These are phyloP conservation scores for Melanophora roralis DNA, from an alignment of 2,888 invertebrate genomes.

Conservation along the genomic window DNA sequence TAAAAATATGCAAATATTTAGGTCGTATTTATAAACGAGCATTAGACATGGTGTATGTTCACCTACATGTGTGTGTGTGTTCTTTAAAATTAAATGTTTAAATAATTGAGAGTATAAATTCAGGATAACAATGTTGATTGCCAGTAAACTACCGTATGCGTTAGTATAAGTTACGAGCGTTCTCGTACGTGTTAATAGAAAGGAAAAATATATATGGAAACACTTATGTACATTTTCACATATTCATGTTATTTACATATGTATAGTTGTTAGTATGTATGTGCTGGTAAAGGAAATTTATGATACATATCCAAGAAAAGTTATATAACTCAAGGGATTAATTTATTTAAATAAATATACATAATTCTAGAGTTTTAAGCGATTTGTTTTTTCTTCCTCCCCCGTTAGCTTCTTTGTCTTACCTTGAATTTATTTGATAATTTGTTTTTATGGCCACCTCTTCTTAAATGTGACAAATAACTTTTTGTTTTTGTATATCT, in stretches of 20 bases:
- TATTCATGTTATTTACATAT: constrained; percentile 6
- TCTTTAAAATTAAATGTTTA: neutral
- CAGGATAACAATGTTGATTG: constrained; percentile 9
- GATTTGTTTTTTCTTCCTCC: constrained; percentile 8
- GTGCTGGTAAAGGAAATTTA: constrained; percentile 5
- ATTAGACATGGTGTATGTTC: neutral
- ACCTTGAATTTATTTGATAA: neutral
- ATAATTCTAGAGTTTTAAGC: constrained; percentile 39
- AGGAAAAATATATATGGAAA: too few species aligned
- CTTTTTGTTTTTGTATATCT: neutral
- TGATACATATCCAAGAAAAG: constrained; percentile 28
- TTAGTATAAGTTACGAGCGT: neutral
- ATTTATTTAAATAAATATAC: constrained; percentile 58
- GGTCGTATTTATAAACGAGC: neutral
- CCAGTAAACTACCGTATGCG: neutral
- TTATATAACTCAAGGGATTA: constrained; percentile 55
- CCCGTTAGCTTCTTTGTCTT: constrained; percentile 18
- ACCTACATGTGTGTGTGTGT: neutral
- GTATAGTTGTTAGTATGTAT: neutral
- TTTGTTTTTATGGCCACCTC: neutral
- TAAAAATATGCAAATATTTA: constrained; percentile 60
- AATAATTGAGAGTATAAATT: constrained; percentile 2
- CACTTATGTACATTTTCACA: too few species aligned
- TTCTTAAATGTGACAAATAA: too few species aligned
- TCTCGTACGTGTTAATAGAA: neutral